Evolutionary conservation across 2,113 vertebrate genomes (phyloP), one percentile per base, ranked within the genome.

Genomic region (Motacilla tschutschensis): DNA sequence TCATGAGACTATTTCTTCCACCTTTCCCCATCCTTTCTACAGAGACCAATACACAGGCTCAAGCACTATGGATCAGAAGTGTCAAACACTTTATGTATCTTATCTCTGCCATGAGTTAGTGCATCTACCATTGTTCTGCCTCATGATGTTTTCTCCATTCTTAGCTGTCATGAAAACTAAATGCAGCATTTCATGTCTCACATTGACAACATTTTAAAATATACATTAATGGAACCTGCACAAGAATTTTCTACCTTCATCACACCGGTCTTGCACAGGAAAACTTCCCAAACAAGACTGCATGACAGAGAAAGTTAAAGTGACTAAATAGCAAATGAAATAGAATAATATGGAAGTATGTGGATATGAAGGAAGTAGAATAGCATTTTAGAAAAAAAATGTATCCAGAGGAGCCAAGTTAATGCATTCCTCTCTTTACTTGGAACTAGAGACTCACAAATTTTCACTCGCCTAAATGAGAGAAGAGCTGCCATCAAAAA

Each of bases 321-420:
- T 17, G 44, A 59, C 6, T 36, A 44, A 29, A 48, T 5, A 60
- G 6, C 7, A 69, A 57, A 70, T 47, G 5, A 66, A 79, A 28
- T 15, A 78, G 9, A 79, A n/a, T 51, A 47, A 44, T 1, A 0
- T 40, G 5, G 36, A 29, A 1, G 7, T 46, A 44, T 0, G 0
- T n/a, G 29, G 9, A 55, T 55, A 62, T 4, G 3, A 40, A 84
- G 28, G 17, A 78, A 43, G 14, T 3, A 70, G n/a, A 41, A 63
- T 66, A 46, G 9, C 26, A 5, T 1, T 63, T 58, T 36, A 55
- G 25, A 48, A 70, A 40, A 58, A n/a, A 35, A 40, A 10, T 8
- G 24, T 41, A 20, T 31, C 6, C 16, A 7, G 18, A 69, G 5
- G 3, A 31, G 2, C 1, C 14, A 85, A 59, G 19, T n/a, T 58